Evolutionary conservation across 2,888 invertebrate genomes (phyloP).

Genomic region (Buathra laborator): DNA sequence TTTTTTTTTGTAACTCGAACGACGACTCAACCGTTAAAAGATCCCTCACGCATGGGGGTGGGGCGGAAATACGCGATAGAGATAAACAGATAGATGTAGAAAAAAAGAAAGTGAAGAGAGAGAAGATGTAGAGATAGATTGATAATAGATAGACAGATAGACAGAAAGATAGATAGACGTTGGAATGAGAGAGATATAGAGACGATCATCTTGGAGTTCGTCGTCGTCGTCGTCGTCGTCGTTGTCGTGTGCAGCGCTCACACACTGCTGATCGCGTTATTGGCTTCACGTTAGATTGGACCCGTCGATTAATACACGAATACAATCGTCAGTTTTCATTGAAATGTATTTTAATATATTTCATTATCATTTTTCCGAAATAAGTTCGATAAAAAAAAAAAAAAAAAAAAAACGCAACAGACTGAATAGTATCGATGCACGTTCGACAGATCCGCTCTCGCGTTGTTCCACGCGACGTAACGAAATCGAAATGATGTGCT

Average conservation of each 20-base stretch:
- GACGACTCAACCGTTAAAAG: conserved; percentile 52
- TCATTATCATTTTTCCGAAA: background rate
- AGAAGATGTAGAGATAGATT: conserved; percentile 61
- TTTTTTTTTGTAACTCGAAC: conserved; percentile 52
- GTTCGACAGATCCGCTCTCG: conserved; percentile 49
- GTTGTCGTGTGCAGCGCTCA: conserved; percentile 71
- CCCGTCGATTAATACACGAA: conserved; percentile 36
- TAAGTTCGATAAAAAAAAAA: background rate
- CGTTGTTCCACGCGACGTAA: conserved; percentile 38
- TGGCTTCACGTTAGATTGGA: conserved; percentile 56
- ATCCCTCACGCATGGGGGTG: conserved; percentile 44
- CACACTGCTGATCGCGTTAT: conserved; percentile 70
- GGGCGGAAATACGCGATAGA: conserved; percentile 44
- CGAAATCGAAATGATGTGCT: conserved; percentile 28
- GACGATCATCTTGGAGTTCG: conserved; percentile 65
- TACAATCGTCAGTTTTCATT: conserved; percentile 9
- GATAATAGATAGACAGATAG: conserved; percentile 58
- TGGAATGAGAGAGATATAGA: conserved; percentile 47
- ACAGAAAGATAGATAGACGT: conserved; percentile 49
- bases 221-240: conserved; percentile 49
- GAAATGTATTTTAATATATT: background rate
- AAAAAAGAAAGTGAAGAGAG: conserved; percentile 55
- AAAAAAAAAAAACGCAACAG: background rate
- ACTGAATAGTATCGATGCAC: background rate
- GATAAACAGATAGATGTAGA: conserved; percentile 32